Conservation (phyloP, 2,888 invertebrate species). For the Lasioglossum marginatum region DNA sequence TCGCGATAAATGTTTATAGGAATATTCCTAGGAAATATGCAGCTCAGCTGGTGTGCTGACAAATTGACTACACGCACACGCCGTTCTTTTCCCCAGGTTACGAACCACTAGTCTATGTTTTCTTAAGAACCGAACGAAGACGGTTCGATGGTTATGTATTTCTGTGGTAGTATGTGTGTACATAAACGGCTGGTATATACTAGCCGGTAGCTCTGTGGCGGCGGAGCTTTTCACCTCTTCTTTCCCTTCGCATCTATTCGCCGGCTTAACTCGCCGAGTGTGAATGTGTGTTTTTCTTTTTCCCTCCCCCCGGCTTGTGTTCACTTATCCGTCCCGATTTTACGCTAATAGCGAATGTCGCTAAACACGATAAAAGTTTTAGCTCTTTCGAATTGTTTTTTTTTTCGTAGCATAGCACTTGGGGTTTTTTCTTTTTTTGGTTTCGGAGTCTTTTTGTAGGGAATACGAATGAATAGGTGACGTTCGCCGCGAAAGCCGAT, state of each 20-base stretch:
- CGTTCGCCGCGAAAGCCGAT: conserved; percentile 7
- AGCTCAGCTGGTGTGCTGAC: neutral
- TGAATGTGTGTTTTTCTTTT: neutral
- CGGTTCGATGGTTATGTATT: conserved; percentile 21
- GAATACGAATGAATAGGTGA: neutral
- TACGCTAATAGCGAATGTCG: neutral
- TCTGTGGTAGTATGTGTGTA: conserved; percentile 3
- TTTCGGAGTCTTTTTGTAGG: neutral
- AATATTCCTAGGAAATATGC: neutral
- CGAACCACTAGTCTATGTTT: conserved; percentile 33
- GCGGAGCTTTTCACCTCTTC: conserved; percentile 34
- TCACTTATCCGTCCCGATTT: neutral
- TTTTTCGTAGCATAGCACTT: neutral
- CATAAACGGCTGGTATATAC: conserved; percentile 13
- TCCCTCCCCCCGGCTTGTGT: neutral
- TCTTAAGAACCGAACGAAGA: conserved; percentile 24
- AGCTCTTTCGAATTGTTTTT: too few relatives aligned
- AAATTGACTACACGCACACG: neutral
- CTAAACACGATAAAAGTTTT: neutral
- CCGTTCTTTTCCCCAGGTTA: neutral
- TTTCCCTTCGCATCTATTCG: conserved; percentile 18
- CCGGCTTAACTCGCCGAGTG: conserved; percentile 20
- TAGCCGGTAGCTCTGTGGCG: conserved; percentile 20
- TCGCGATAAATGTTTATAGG: neutral
- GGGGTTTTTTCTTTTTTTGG: neutral